These are phyloP conservation scores for Sceloporus tristichus DNA, from an alignment of 2,113 vertebrate species.

Conservation along the genomic window DNA sequence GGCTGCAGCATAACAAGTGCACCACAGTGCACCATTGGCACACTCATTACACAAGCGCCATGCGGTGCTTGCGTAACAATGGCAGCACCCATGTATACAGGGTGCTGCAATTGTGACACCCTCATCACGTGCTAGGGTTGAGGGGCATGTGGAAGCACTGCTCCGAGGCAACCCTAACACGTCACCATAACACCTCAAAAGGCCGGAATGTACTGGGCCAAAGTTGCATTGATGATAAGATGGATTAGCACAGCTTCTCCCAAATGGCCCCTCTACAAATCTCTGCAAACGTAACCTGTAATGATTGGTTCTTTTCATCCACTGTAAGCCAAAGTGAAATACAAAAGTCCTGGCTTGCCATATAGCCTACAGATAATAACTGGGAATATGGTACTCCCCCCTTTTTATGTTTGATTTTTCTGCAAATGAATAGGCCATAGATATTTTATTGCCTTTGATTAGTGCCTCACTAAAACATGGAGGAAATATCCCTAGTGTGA, in stretches of 20 bases:
- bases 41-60: no score
- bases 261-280: neutral
- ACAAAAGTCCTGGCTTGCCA: neutral
- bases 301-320: neutral
- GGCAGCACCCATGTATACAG: no score
- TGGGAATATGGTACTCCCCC: neutral
- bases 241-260: neutral
- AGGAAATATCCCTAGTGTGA: conserved; percentile 17
- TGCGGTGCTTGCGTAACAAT: no score
- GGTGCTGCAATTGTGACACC: no score
- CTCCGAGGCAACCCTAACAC: no score
- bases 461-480: conserved; percentile 34
- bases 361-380: conserved; percentile 12
- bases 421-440: conserved; percentile 48
- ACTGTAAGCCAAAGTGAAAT: conserved; percentile 1
- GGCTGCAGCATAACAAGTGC: no score
- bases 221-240: no score
- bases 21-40: no score
- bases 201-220: no score
- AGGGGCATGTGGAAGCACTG: no score
- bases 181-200: no score
- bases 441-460: conserved; percentile 50
- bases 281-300: conserved; percentile 26
- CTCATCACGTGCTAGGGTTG: no score
- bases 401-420: conserved; percentile 44